These are phyloP conservation scores for Anthopleura sola DNA, from an alignment of 64 coral and sea anemone species.

Conservation along the genomic window DNA sequence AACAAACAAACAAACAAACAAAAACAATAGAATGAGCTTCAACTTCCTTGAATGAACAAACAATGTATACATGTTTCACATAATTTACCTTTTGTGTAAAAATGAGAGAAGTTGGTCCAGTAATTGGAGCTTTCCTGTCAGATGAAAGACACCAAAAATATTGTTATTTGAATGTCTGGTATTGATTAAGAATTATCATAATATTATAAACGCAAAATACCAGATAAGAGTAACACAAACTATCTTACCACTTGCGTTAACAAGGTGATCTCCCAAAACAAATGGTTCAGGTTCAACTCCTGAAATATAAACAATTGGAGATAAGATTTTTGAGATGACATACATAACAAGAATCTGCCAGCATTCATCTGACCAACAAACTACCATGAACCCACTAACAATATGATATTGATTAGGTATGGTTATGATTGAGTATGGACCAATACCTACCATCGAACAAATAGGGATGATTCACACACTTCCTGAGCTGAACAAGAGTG, in stretches of 20 bases:
- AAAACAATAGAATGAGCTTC: not conserved
- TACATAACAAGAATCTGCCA: no score
- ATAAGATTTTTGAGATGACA: not conserved
- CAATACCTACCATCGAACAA: not conserved
- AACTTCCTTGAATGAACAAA: not conserved
- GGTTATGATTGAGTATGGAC: no score
- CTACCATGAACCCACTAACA: no score
- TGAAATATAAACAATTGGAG: conserved; percentile 17
- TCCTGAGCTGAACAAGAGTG: not conserved
- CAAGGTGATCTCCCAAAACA: conserved; percentile 80
- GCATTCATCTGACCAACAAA: no score
- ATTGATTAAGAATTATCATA: no score
- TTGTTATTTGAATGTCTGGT: no score
- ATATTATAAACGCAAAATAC: no score
- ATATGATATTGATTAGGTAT: no score
- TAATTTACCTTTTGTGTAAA: conserved; percentile 58
- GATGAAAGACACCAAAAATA: not conserved
- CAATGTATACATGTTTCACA: no score
- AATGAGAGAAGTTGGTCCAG: conserved; percentile 49
- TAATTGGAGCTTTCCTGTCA: conserved; percentile 48
- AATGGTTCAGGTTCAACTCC: conserved; percentile 91
- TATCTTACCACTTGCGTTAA: conserved; percentile 74
- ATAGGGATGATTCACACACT: not conserved
- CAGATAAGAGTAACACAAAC: not conserved
- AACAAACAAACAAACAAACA: not conserved